Evolutionary conservation across 1,140 invertebrate species (phyloP), one percentile per base, ranked within the genome.

Genomic region (Zaprionus inermis): DNA sequence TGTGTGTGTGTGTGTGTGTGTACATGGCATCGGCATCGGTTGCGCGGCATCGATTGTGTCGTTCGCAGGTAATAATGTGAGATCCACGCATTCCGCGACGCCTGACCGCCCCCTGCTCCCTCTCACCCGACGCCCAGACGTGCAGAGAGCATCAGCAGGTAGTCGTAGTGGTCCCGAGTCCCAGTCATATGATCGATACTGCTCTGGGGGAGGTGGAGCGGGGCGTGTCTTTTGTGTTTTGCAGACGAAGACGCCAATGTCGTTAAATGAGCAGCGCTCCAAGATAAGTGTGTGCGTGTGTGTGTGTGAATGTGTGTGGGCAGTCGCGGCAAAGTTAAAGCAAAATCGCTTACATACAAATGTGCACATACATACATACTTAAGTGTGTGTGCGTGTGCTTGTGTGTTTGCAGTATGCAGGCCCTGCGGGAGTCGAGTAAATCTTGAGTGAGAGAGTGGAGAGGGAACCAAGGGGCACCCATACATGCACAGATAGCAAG

Each of bases 51-150:
- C 84, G 84, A 89, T 89, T 89, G 84, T 89, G 85, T 89, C 85
- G 84, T 89, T 89, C 79, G 85, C 84, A 89, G 84, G 84, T 89
- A 89, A 89, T 89, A 89, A 89, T 89, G 85, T 89, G 84, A 89
- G 80, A 89, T 89, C 84, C 84, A 88, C 84, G 84, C 84, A 88
- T 88, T 88, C 84, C 83, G 71, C 67, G 64, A 77, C 64, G 67
- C 65, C 68, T 78, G 34, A 44, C 58, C 55, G 14, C 41, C 32
- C 71, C 28, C 14, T 16, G 16, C 9, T 3, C 28, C 10, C 49
- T 18, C 16, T 16, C 28, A 46, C 32, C 56, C 56, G 5, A 57
- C 20, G 36, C 32, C 54, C 28, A 36, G 11, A 46, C 32, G 46
- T 54, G 59, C 64, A 52, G 67, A 71, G 38, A 71, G 38, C 71